Evolutionary conservation across 2,888 invertebrate genomes (phyloP).

Genomic region (Gortyna flavago): DNA sequence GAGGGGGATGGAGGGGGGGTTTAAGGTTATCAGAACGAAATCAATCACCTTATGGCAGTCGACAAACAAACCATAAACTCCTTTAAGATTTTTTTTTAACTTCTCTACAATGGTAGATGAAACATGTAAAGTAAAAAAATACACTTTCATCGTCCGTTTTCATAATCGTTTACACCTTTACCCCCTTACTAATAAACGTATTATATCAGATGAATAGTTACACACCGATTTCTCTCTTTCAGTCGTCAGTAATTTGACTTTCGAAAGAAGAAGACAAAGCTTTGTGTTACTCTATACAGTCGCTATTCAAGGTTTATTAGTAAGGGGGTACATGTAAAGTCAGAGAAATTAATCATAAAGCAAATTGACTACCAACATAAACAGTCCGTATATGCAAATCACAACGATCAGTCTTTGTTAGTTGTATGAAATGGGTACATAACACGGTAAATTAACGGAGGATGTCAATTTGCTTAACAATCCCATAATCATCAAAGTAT

Average conservation of each 20-base stretch:
- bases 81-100: neutral
- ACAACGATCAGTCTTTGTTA: neutral
- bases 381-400: neutral
- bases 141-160: neutral
- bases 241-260: no score
- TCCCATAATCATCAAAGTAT: neutral
- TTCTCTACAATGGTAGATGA: slow-evolving; percentile 1
- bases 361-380: neutral
- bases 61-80: neutral
- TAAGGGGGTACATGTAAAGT: neutral
- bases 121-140: neutral
- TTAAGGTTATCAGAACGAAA: no score
- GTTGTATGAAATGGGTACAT: neutral
- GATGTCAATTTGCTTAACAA: neutral
- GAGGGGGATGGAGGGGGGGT: no score
- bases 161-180: neutral
- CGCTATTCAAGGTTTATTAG: no score
- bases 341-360: neutral
- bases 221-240: no score
- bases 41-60: no score
- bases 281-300: no score
- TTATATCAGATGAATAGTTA: no score
- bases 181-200: no score
- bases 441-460: neutral
- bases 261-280: no score